Conservation (phyloP, 1,140 invertebrate species). For the Brachionus manjavacas region DNA sequence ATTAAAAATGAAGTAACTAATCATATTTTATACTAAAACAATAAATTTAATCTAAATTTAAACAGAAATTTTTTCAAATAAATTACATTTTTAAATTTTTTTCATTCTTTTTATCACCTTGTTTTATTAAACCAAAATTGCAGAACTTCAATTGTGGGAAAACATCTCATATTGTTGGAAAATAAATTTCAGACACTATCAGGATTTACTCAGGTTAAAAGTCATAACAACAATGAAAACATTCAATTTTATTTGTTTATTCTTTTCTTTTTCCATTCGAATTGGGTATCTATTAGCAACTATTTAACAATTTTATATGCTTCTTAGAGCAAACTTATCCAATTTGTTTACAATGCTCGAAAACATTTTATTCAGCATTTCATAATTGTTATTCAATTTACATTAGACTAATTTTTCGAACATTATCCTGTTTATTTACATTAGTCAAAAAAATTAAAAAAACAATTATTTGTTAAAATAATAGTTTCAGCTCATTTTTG, state of each 20-base stretch:
- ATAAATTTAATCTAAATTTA: not conserved
- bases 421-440: not conserved
- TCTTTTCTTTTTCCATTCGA: not conserved
- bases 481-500: not conserved
- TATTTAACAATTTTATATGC: not conserved
- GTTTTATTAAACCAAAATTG: not conserved
- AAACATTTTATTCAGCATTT: not conserved
- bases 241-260: not conserved
- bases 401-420: not conserved
- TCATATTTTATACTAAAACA: not conserved
- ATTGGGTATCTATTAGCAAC: slow-evolving; percentile 32
- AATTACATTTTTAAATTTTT: not conserved
- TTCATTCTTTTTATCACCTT: not conserved
- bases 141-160: too few relatives aligned
- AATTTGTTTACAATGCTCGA: not conserved
- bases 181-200: not conserved
- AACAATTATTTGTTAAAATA: not conserved
- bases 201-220: not conserved
- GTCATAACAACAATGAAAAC: not conserved
- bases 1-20: too few relatives aligned
- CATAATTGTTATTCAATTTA: not conserved
- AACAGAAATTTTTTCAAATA: not conserved
- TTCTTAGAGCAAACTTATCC: not conserved
- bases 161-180: too few relatives aligned
- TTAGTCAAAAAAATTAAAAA: not conserved